Evolutionary conservation across 2,113 vertebrate species (phyloP).

Genomic region (Kobus ellipsiprymnus): DNA sequence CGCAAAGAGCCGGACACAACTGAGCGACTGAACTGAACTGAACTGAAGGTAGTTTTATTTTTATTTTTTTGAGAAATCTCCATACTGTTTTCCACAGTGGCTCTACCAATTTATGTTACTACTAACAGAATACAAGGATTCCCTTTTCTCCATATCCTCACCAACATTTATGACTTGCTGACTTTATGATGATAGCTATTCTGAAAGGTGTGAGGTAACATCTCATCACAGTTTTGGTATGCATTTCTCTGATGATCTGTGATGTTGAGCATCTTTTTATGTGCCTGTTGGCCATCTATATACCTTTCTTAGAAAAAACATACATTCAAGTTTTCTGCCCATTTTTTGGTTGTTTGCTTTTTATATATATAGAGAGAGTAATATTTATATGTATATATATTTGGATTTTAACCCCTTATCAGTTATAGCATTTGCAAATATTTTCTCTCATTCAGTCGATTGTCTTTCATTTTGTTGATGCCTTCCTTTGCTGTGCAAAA

Average conservation of each 20-base stretch:
- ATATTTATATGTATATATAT: neutral
- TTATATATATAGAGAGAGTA: neutral
- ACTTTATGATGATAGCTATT: neutral
- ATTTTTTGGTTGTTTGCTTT: neutral
- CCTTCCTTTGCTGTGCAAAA: neutral
- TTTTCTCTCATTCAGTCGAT: neutral
- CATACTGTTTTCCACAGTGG: neutral
- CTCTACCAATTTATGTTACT: neutral
- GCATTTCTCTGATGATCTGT: neutral
- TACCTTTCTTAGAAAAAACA: neutral
- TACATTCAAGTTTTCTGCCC: neutral
- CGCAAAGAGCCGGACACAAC: too few relatives aligned
- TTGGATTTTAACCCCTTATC: neutral
- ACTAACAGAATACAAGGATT: neutral
- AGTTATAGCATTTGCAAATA: neutral
- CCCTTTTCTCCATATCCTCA: neutral
- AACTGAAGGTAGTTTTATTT: too few relatives aligned
- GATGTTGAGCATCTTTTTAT: neutral
- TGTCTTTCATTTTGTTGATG: neutral
- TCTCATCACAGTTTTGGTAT: neutral
- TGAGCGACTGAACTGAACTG: too few relatives aligned
- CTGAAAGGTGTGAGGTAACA: neutral
- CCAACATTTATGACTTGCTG: neutral
- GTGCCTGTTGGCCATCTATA: neutral
- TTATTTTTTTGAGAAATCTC: neutral